Conservation (phyloP, 2,113 vertebrate species). For the Apeltes quadracus region DNA sequence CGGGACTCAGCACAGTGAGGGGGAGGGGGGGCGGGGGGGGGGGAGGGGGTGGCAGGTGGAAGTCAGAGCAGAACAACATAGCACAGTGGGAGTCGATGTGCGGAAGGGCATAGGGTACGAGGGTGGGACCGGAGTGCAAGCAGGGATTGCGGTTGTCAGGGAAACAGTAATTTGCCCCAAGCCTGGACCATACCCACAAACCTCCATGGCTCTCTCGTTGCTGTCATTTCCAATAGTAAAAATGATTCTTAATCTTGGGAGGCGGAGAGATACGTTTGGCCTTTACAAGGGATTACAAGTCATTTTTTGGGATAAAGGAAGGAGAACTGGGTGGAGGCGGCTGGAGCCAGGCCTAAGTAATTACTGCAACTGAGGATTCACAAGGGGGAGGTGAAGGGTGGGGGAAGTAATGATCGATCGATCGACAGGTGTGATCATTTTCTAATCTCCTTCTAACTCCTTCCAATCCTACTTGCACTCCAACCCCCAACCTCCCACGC, state of each 20-base stretch:
- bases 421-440: conserved; percentile 54
- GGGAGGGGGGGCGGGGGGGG: conserved; percentile 37
- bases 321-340: neutral
- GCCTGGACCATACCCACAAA: conserved; percentile 64
- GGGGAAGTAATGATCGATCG: conserved; percentile 54
- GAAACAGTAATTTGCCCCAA: conserved; percentile 63
- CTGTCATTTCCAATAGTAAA: conserved; percentile 10
- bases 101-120: conserved; percentile 25
- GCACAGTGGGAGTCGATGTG: conserved; percentile 65
- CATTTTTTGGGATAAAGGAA: conserved; percentile 24
- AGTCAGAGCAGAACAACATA: conserved; percentile 72
- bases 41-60: conserved; percentile 66
- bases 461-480: conserved; percentile 25
- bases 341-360: conserved; percentile 56
- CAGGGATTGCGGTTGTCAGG: conserved; percentile 62
- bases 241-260: conserved; percentile 5
- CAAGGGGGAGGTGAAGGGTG: conserved; percentile 16
- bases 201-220: conserved; percentile 41
- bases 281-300: neutral
- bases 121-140: conserved; percentile 42
- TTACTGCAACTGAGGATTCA: conserved; percentile 24
- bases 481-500: conserved; percentile 19
- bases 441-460: conserved; percentile 47
- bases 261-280: neutral
- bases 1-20: conserved; percentile 39